Evolutionary conservation across 2,888 invertebrate genomes (phyloP).

Genomic region (Nomada fabriciana): DNA sequence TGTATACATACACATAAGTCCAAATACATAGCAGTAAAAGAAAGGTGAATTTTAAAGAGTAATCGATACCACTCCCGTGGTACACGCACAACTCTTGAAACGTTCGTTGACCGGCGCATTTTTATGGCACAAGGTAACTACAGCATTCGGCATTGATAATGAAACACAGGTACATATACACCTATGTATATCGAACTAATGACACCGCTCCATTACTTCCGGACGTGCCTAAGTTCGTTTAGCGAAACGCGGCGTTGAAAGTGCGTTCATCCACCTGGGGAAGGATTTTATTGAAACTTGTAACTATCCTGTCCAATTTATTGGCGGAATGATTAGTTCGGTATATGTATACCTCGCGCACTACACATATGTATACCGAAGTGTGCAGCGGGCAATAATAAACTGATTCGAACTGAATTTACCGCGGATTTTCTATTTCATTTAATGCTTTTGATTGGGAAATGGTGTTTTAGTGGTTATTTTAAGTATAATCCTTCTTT

Average conservation of each 20-base stretch:
- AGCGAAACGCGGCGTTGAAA: conserved; percentile 31
- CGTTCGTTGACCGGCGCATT: conserved; percentile 57
- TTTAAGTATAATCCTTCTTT: no score
- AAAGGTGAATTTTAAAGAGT: no score
- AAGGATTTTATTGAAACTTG: not conserved
- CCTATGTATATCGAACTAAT: conserved; percentile 46
- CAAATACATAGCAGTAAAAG: no score
- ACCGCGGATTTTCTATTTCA: no score
- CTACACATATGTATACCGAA: no score
- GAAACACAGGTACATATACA: conserved; percentile 45
- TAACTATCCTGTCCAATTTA: not conserved
- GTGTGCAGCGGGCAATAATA: no score
- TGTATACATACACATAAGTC: no score
- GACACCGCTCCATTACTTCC: conserved; percentile 56
- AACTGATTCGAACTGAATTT: no score
- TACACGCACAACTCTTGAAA: conserved; percentile 4
- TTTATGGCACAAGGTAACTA: conserved; percentile 40
- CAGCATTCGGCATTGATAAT: conserved; percentile 69
- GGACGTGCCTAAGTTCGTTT: conserved; percentile 53
- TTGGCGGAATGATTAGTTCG: not conserved
- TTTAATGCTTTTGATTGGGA: no score
- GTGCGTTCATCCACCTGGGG: conserved; percentile 1
- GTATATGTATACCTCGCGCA: no score
- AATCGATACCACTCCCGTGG: not conserved
- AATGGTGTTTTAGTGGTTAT: no score